A percentile compares a stretch with the other conserved stretches of the same genome.
phyloP scores from a whole-genome alignment of 1,140 invertebrate species.

The Orussus abietinus region DNA sequence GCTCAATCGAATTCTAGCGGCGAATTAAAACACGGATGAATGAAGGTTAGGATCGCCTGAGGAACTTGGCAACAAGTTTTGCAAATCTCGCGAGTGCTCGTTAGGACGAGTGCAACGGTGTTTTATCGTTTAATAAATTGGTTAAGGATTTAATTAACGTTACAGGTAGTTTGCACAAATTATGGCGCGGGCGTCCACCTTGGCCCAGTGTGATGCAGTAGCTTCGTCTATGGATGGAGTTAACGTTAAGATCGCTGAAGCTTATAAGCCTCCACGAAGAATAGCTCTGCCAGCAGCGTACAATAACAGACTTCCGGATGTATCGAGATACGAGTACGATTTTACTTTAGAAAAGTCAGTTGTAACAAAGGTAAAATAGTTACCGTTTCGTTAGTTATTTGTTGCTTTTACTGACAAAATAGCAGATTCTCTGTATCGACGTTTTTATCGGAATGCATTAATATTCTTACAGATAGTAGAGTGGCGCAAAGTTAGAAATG shows the following conservation, averaged over 20 bases:
- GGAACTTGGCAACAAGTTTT: too few species aligned
- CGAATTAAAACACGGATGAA: too few species aligned
- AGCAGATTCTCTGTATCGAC: too few species aligned
- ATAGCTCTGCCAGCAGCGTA: conserved; percentile 67
- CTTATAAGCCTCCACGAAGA: conserved; percentile 72
- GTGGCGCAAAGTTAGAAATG: conserved; percentile 62
- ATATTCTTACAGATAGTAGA: conserved; percentile 54
- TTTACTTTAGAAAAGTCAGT: conserved; percentile 69
- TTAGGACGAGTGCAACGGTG: too few species aligned
- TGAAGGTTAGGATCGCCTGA: too few species aligned
- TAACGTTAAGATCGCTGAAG: conserved; percentile 82
- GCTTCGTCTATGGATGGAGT: conserved; percentile 73
- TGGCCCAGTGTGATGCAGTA: conserved; percentile 41
- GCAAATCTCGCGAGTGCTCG: too few species aligned
- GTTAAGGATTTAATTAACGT: not conserved
- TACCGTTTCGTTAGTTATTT: not conserved
- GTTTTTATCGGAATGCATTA: too few species aligned
- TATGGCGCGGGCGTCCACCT: conserved; percentile 37
- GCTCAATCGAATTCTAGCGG: too few species aligned
- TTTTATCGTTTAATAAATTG: conserved; percentile 1
- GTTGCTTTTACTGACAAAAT: too few species aligned
- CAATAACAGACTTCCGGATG: conserved; percentile 55
- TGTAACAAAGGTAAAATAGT: conserved; percentile 54
- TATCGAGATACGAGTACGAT: conserved; percentile 62
- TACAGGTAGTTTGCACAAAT: too few species aligned